These are phyloP conservation scores for Ia io DNA, from an alignment of 2,113 vertebrate genomes.

Conservation along the genomic window DNA sequence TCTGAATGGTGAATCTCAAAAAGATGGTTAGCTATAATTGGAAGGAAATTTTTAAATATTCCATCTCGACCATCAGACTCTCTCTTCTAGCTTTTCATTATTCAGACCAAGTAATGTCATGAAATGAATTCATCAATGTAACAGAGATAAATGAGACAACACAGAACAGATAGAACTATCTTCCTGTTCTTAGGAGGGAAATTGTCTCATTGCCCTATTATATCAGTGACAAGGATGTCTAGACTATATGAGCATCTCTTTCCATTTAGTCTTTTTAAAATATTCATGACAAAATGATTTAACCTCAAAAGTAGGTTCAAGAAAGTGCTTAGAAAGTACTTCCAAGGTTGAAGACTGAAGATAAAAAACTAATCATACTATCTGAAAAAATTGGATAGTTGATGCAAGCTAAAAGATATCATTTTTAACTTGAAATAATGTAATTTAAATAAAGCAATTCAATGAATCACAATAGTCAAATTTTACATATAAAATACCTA, in stretches of 20 bases:
- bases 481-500: constrained; percentile 27
- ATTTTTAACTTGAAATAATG: constrained; percentile 50
- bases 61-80: constrained; percentile 83
- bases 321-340: constrained; percentile 73
- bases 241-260: constrained; percentile 87
- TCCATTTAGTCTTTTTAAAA: constrained; percentile 89
- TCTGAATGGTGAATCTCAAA: constrained; percentile 79
- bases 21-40: constrained; percentile 83
- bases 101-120: constrained; percentile 87
- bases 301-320: constrained; percentile 82
- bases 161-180: constrained; percentile 87
- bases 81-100: constrained; percentile 90
- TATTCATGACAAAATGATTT: constrained; percentile 90
- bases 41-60: constrained; percentile 83
- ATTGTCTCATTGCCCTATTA: constrained; percentile 89
- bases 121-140: constrained; percentile 92
- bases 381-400: constrained; percentile 50
- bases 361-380: constrained; percentile 71
- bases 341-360: constrained; percentile 64
- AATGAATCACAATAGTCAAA: background rate
- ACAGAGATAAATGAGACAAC: constrained; percentile 91
- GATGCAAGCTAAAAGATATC: constrained; percentile 30
- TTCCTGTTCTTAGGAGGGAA: constrained; percentile 85
- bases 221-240: constrained; percentile 88
- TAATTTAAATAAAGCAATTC: constrained; percentile 10